Conservation (phyloP, 2,113 vertebrate species). For the Gulo gulo region DNA sequence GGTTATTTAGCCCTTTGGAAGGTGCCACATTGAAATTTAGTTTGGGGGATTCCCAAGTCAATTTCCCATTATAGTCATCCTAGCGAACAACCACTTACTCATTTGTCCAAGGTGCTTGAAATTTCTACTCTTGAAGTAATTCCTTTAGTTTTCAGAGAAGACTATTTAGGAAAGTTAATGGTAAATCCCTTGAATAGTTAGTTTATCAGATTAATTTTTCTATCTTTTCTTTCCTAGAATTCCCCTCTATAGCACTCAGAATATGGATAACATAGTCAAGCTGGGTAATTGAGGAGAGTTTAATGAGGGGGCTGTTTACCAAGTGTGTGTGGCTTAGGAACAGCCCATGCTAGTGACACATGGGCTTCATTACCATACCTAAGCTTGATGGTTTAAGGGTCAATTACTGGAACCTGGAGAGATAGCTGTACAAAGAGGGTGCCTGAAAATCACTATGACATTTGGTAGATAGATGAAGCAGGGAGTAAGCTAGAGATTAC, state of each 20-base stretch:
- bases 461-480: background rate
- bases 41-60: background rate
- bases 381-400: background rate
- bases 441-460: background rate
- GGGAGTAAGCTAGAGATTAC: background rate
- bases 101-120: background rate
- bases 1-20: background rate
- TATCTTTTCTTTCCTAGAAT: background rate
- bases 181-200: background rate
- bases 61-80: background rate
- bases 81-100: background rate
- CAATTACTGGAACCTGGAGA: background rate
- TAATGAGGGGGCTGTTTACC: background rate
- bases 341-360: background rate
- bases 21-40: background rate
- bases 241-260: background rate
- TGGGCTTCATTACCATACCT: background rate
- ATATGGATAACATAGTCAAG: background rate
- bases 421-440: background rate
- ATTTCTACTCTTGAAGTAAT: background rate
- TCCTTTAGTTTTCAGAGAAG: constrained; percentile 2
- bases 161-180: background rate
- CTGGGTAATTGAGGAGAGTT: background rate
- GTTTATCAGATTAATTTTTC: background rate
- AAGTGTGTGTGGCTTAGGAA: background rate